Percentiles rank a stretch among this genome's conserved stretches.
Conservation (phyloP, 2,113 vertebrate genomes). For the Emydura subglobosa region DNA sequence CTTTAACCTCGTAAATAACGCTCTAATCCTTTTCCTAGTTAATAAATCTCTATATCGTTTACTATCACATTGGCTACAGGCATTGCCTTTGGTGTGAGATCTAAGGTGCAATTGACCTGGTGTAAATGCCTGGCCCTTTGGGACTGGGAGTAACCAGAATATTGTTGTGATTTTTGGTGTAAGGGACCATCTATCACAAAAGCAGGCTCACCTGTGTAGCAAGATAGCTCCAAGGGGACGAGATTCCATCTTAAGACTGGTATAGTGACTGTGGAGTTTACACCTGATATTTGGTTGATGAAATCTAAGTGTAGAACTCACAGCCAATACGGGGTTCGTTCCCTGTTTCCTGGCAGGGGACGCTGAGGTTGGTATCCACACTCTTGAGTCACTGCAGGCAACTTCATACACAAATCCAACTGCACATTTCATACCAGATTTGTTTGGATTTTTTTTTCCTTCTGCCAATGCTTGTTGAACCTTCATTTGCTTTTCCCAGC, state of each 20-base stretch:
- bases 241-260: too few relatives aligned
- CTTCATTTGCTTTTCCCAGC: background rate
- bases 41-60: background rate
- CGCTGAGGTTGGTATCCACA: background rate
- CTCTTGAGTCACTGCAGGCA: background rate
- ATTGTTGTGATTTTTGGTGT: background rate
- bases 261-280: too few relatives aligned
- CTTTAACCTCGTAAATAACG: background rate
- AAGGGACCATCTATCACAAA: background rate
- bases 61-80: background rate
- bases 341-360: background rate
- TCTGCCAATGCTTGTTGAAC: background rate
- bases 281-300: too few relatives aligned
- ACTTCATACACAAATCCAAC: background rate
- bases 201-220: background rate
- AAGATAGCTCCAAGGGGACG: background rate
- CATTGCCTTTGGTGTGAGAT: background rate
- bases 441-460: background rate
- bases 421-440: rapidly evolving
- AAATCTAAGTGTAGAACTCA: background rate
- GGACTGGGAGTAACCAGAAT: background rate
- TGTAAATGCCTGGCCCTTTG: background rate
- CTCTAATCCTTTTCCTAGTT: background rate
- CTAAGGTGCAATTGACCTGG: background rate
- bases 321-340: background rate